Evolutionary conservation across 2,113 vertebrate species (phyloP).

Genomic region (Enhydra lutris): DNA sequence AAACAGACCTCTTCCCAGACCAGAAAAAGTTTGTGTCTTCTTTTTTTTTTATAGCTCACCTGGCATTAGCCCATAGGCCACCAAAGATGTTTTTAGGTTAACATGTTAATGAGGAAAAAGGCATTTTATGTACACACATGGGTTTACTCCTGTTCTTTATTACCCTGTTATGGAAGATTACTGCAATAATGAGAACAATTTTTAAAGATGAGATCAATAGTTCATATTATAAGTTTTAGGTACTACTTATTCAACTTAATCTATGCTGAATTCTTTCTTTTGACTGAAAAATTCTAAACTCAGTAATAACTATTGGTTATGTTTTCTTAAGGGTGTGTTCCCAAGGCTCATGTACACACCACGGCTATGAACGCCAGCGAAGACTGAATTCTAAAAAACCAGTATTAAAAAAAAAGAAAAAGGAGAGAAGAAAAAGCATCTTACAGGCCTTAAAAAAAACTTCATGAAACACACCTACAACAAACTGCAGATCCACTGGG

Average conservation of each 20-base stretch:
- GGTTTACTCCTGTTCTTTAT: neutral
- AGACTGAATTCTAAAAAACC: neutral
- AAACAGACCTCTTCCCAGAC: neutral
- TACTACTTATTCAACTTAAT: neutral
- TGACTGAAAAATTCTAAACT: conserved; percentile 15
- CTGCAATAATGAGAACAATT: neutral
- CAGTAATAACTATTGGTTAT: neutral
- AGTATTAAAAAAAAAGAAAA: neutral
- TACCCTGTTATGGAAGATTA: neutral
- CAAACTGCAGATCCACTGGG: neutral
- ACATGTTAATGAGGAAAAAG: neutral
- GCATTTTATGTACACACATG: neutral
- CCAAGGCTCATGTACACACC: neutral
- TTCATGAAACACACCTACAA: neutral
- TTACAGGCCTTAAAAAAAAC: neutral
- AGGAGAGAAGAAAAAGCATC: neutral
- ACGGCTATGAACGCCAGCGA: neutral
- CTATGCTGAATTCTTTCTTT: conserved; percentile 16
- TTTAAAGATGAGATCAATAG: neutral
- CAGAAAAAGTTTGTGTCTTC: neutral
- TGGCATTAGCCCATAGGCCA: neutral
- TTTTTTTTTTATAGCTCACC: neutral
- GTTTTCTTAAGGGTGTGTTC: neutral
- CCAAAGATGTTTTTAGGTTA: neutral
- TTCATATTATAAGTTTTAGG: neutral